These are phyloP conservation scores for Volucella bombylans DNA, from an alignment of 2,888 invertebrate species.

Conservation along the genomic window DNA sequence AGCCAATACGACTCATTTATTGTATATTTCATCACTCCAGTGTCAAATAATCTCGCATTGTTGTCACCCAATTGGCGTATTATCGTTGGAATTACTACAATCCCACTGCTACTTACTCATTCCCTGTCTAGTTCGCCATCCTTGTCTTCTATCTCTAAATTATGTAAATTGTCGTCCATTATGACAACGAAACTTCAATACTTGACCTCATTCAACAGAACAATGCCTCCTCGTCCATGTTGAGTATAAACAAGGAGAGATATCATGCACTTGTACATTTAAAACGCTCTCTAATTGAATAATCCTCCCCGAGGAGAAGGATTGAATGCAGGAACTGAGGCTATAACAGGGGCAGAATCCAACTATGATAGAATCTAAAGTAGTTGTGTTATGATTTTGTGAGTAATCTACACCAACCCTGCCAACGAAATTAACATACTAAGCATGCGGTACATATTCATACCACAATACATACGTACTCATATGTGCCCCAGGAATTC, in stretches of 20 bases:
- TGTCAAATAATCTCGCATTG: too few species aligned
- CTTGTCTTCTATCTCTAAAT: background rate
- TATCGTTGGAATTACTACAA: too few species aligned
- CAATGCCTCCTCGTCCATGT: constrained; percentile 47
- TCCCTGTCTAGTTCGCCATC: background rate
- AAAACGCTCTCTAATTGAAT: constrained; percentile 69
- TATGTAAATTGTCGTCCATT: constrained; percentile 36
- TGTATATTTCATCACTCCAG: too few species aligned
- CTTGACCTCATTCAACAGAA: constrained; percentile 63
- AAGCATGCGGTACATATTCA: constrained; percentile 14
- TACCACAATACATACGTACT: background rate
- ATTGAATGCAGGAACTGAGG: background rate
- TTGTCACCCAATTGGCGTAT: too few species aligned
- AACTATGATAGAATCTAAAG: background rate
- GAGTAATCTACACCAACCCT: constrained; percentile 11
- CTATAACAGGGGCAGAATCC: too few species aligned
- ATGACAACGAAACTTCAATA: constrained; percentile 53
- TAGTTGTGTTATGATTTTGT: constrained; percentile 50
- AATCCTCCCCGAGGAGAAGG: constrained; percentile 43
- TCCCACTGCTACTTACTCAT: too few species aligned
- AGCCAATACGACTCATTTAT: too few species aligned
- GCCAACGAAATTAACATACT: constrained; percentile 43
- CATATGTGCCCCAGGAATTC: constrained; percentile 40
- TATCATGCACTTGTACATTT: constrained; percentile 51
- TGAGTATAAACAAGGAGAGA: constrained; percentile 20